Conservation (phyloP, 1,140 invertebrate genomes). For the Zaprionus lachaisei region DNA sequence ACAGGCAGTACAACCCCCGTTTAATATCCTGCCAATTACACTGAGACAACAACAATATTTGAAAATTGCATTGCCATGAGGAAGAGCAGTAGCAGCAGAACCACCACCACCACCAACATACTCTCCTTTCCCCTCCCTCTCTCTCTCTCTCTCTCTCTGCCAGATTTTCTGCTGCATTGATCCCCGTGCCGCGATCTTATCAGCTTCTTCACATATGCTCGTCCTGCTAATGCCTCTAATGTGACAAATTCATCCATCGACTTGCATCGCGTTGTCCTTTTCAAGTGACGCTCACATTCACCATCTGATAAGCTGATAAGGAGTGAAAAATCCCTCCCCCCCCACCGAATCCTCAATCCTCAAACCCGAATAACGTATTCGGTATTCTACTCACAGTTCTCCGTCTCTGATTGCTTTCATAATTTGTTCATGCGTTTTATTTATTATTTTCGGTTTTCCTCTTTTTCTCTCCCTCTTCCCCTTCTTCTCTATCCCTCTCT, state of each 20-base stretch:
- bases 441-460: slow-evolving; percentile 45
- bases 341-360: neutral
- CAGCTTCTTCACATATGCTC: slow-evolving; percentile 59
- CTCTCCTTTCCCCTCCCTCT: neutral
- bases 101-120: neutral
- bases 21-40: slow-evolving; percentile 79
- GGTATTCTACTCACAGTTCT: neutral
- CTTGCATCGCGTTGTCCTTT: slow-evolving; percentile 52
- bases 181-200: slow-evolving; percentile 54
- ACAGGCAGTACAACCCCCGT: slow-evolving; percentile 39
- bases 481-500: slow-evolving; percentile 9
- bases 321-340: slow-evolving; percentile 20
- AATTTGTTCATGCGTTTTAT: slow-evolving; percentile 54
- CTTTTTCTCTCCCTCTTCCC: slow-evolving; percentile 14
- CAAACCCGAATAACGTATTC: neutral
- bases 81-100: slow-evolving; percentile 12
- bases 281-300: slow-evolving; percentile 66
- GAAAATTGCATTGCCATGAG: slow-evolving; percentile 61
- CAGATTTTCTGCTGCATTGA: slow-evolving; percentile 35
- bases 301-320: slow-evolving; percentile 69
- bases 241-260: slow-evolving; percentile 76
- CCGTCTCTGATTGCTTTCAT: slow-evolving; percentile 45
- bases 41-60: slow-evolving; percentile 73
- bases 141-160: neutral
- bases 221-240: slow-evolving; percentile 64